Evolutionary conservation across 2,888 invertebrate species (phyloP).

Genomic region (Drosophila lacicola): DNA sequence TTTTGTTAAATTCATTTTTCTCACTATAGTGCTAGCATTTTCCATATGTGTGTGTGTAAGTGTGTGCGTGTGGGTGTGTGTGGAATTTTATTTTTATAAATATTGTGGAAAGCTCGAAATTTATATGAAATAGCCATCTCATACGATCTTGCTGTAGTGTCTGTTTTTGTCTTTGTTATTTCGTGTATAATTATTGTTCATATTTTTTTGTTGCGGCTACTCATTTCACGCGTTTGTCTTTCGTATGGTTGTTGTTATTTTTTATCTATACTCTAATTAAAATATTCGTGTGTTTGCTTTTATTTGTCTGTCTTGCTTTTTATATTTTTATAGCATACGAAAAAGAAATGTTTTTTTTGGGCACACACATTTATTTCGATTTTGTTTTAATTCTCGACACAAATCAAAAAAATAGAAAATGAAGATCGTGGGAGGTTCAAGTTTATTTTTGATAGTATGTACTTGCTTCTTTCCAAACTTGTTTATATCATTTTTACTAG

Average conservation of each 20-base stretch:
- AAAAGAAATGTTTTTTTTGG: conserved; percentile 38
- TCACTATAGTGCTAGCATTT: conserved; percentile 32
- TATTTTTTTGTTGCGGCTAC: conserved; percentile 53
- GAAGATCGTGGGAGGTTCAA: conserved; percentile 69
- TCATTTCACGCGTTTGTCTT: conserved; percentile 24
- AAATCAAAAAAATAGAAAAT: conserved; percentile 13
- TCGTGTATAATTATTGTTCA: conserved; percentile 73
- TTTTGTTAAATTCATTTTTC: conserved; percentile 54
- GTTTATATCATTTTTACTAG: neutral
- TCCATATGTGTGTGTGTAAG: neutral
- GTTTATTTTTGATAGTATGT: conserved; percentile 61
- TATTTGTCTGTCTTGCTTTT: conserved; percentile 40
- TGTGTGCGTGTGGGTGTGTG: conserved; percentile 31
- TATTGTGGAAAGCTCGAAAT: conserved; percentile 76
- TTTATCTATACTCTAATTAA: conserved; percentile 82
- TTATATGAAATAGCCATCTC: conserved; percentile 64
- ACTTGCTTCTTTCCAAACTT: conserved; percentile 21
- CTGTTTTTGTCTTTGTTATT: conserved; percentile 50
- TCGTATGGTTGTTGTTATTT: conserved; percentile 54
- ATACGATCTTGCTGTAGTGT: conserved; percentile 22
- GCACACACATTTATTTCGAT: conserved; percentile 47
- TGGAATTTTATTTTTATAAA: conserved; percentile 80
- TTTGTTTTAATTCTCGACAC: conserved; percentile 41
- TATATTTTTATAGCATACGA: conserved; percentile 44
- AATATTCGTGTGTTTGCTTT: conserved; percentile 71